Conservation (phyloP, 2,113 vertebrate species). For the Paraplagusia blochii region DNA sequence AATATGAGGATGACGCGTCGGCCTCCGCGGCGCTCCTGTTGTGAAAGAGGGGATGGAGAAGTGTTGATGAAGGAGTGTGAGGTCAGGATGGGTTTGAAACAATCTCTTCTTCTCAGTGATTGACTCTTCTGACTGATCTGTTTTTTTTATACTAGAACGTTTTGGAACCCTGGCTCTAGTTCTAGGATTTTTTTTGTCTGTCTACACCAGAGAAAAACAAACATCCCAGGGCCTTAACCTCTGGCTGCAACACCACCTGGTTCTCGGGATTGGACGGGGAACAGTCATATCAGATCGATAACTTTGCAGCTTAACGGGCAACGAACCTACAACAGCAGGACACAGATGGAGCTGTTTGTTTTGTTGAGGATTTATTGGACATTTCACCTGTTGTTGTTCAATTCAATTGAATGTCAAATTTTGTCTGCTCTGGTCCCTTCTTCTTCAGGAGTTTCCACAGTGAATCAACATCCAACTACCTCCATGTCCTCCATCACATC, state of each 20-base stretch:
- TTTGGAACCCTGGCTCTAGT: slow-evolving; percentile 33
- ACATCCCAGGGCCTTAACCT: slow-evolving; percentile 52
- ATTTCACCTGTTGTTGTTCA: too few relatives aligned
- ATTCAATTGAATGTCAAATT: too few relatives aligned
- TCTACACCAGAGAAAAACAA: slow-evolving; percentile 40
- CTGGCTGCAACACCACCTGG: slow-evolving; percentile 6
- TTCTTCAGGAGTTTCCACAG: too few relatives aligned
- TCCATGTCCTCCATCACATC: too few relatives aligned
- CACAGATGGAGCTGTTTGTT: slow-evolving; percentile 48
- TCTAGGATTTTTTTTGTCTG: slow-evolving; percentile 26
- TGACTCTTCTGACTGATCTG: slow-evolving; percentile 17
- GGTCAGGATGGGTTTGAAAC: slow-evolving; percentile 1
- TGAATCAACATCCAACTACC: too few relatives aligned
- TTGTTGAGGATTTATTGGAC: too few relatives aligned
- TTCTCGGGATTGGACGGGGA: slow-evolving; percentile 41
- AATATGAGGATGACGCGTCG: slow-evolving; percentile 51
- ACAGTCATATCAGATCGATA: slow-evolving; percentile 69
- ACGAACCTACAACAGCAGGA: slow-evolving; percentile 17
- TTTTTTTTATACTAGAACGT: slow-evolving; percentile 13
- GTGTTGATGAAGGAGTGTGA: neutral
- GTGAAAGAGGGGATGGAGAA: slow-evolving; percentile 23
- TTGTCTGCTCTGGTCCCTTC: too few relatives aligned
- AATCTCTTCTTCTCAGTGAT: too few relatives aligned
- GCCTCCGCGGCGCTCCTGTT: slow-evolving; percentile 23
- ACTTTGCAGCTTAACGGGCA: slow-evolving; percentile 12